phyloP scores from a whole-genome alignment of 2,113 vertebrate genomes.

The Sarotherodon lohbergeri region DNA sequence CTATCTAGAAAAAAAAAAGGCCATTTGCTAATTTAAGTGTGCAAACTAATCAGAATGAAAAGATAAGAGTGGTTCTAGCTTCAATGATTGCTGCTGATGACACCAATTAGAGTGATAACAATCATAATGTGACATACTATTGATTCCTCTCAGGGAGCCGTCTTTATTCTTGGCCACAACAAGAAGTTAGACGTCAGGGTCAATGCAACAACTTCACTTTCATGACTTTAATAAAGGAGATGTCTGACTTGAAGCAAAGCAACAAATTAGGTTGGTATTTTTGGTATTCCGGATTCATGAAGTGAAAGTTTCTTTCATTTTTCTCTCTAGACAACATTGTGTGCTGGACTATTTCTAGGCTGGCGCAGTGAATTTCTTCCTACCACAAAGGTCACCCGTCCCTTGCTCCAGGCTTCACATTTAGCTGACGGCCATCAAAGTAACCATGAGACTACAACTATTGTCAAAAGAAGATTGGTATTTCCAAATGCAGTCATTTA shows the following conservation, averaged over 20 bases:
- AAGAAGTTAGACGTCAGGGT: not conserved
- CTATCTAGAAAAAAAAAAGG: not conserved
- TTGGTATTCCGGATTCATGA: not conserved
- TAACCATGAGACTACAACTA: not conserved
- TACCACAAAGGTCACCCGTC: not conserved
- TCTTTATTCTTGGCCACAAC: not conserved
- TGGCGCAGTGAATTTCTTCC: not conserved
- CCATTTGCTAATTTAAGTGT: not conserved
- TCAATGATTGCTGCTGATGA: not conserved
- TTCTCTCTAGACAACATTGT: not conserved
- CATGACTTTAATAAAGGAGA: not conserved
- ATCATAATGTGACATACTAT: not conserved
- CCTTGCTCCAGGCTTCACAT: not conserved
- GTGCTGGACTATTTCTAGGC: not conserved
- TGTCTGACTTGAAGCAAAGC: not conserved
- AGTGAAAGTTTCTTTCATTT: not conserved
- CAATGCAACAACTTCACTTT: not conserved
- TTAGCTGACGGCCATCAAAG: not conserved
- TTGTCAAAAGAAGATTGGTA: not conserved
- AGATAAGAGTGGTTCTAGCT: not conserved
- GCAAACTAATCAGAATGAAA: not conserved
- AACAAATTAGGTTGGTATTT: not conserved
- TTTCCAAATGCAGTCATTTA: not conserved
- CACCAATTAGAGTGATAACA: slow-evolving; percentile 1
- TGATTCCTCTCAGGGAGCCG: not conserved